Base-by-base conservation (phyloP, 2,888 invertebrate species). In the Xylota sylvarum region DNA sequence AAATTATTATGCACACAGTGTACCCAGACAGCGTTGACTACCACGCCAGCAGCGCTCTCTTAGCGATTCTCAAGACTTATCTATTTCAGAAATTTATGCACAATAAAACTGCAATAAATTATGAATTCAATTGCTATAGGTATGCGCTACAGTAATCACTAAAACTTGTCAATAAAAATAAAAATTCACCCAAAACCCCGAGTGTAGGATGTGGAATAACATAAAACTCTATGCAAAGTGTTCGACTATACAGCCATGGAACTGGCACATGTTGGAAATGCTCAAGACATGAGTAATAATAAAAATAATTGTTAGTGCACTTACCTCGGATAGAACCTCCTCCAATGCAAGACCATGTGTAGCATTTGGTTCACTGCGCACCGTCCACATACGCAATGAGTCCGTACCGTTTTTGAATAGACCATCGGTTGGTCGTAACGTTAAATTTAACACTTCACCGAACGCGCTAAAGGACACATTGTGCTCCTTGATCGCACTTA, bases 331-430 rank as follows among this genome's bases (percentile, higher is more conserved):
- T 70, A 94, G 94, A 90, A 96, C 93, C 93, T 97, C 96, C 88
- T 96, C 95, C 91, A 97, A 96, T 89, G 96, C 95, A 50, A 97
- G 95, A 19, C 96, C 96, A 90, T 96, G 95, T 74, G 96, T 96
- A 88, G 95, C 94, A 77, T 96, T 95, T 56, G 95, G 94, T 90
- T 97, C 97, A 65, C 95, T 95, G 89, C 96, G 94, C 87, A 96
- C 97, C 83, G 95, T 95, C 95, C 96, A 97, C 94, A 98, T 94
- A 91, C 96, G 96, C 91, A 98, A 92, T 76, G 90, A 89, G 56
- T 92, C 90, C 12, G 92, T 90, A 19, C 96, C 95, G 65, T 95
- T 95, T 89, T 95, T 96, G 91, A 97, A 94, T 84, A 97, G 93
- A n/a, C 96, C 96, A 88, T 96, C 94, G 69, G 96, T 97, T 85